phyloP scores from a whole-genome alignment of 2,113 vertebrate genomes.

The Epinephelus cyanopodus region DNA sequence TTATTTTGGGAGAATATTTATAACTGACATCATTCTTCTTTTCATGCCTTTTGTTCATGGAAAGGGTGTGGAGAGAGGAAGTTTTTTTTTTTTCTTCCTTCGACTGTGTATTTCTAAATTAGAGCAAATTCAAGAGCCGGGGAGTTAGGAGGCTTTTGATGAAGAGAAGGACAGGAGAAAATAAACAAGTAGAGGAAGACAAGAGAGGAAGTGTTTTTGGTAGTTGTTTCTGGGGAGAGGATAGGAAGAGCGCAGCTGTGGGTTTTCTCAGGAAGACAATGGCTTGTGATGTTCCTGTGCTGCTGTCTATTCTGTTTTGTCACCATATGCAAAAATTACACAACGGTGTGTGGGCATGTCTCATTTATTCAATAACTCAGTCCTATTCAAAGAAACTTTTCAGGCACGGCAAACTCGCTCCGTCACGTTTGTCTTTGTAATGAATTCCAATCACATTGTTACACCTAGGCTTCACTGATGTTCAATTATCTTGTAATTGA shows the following conservation, averaged over 20 bases:
- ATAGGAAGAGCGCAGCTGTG: constrained; percentile 29
- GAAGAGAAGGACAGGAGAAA: constrained; percentile 5
- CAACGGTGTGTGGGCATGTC: constrained; percentile 15
- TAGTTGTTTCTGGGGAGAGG: constrained; percentile 38
- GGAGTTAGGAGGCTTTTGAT: constrained; percentile 41
- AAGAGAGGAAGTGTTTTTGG: constrained; percentile 27
- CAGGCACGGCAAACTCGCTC: constrained; percentile 1
- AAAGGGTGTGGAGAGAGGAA: not conserved
- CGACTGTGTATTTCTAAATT: constrained; percentile 45
- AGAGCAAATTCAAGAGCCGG: constrained; percentile 29
- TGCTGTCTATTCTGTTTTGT: constrained; percentile 40
- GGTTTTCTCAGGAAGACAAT: constrained; percentile 29
- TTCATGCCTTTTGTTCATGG: constrained; percentile 1
- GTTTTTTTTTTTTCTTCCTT: not conserved
- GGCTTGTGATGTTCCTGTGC: constrained; percentile 14
- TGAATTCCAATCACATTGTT: constrained; percentile 46
- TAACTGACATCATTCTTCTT: constrained; percentile 46
- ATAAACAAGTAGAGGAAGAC: not conserved
- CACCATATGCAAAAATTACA: constrained; percentile 17
- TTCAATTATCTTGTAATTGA: constrained; percentile 49
- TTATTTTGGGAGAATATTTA: constrained; percentile 42
- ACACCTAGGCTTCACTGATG: constrained; percentile 18
- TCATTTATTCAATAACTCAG: constrained; percentile 55
- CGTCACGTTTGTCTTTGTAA: constrained; percentile 35
- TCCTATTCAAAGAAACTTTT: constrained; percentile 40